Conservation (phyloP, 2,797 vertebrate genomes). For the Brotula barbata region DNA sequence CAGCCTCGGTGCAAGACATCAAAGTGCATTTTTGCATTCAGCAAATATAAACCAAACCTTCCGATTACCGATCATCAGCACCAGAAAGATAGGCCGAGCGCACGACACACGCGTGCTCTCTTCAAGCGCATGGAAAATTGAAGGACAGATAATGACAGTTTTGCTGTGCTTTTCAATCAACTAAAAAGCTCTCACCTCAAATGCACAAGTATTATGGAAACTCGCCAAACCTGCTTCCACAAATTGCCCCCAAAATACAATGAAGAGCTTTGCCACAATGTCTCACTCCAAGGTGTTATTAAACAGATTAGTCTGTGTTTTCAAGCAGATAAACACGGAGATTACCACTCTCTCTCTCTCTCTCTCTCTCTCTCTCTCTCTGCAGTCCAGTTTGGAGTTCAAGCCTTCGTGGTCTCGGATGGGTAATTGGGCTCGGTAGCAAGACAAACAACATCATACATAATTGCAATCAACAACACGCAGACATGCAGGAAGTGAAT, state of each 20-base stretch:
- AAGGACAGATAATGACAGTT: constrained; percentile 60
- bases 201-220: not conserved
- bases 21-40: constrained; percentile 68
- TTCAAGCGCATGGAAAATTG: constrained; percentile 37
- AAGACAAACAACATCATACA: constrained; percentile 51
- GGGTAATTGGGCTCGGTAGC: constrained; percentile 43
- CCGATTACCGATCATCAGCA: constrained; percentile 59
- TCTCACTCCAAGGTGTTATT: constrained; percentile 48
- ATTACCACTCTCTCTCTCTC: constrained; percentile 56
- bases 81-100: constrained; percentile 49
- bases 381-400: constrained; percentile 39
- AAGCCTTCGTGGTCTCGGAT: constrained; percentile 38
- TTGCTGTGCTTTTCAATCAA: constrained; percentile 27
- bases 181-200: constrained; percentile 37
- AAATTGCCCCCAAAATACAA: constrained; percentile 28
- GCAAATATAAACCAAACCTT: constrained; percentile 57
- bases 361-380: too few relatives aligned
- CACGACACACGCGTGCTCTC: constrained; percentile 48
- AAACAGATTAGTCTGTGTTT: constrained; percentile 60
- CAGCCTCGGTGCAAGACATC: constrained; percentile 66
- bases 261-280: constrained; percentile 29
- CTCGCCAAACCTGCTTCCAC: constrained; percentile 1
- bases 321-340: constrained; percentile 53
- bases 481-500: constrained; percentile 50
- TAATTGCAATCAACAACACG: constrained; percentile 33